Evolutionary conservation across 1,140 invertebrate genomes (phyloP).

Genomic region (Ceratitis capitata): DNA sequence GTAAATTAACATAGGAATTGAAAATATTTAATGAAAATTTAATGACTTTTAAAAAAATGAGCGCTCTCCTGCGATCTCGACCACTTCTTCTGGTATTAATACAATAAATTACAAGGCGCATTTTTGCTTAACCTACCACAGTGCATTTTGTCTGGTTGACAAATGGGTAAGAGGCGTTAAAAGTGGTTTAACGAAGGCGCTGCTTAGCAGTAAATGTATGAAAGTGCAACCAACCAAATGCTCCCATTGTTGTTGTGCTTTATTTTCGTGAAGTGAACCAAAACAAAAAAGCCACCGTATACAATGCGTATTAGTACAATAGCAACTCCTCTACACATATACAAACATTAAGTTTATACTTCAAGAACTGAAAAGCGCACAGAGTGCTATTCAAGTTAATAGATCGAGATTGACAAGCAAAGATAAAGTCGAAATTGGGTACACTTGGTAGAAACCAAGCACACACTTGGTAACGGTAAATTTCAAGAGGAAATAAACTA

Average conservation of each 20-base stretch:
- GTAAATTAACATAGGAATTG: no score
- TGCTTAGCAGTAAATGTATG: background rate
- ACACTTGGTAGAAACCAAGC: constrained; percentile 17
- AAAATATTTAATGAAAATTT: no score
- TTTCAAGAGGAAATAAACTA: background rate
- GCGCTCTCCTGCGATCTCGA: no score
- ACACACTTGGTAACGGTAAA: background rate
- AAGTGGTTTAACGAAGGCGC: background rate
- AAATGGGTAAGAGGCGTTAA: background rate
- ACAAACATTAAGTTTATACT: background rate
- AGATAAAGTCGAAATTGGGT: constrained; percentile 24
- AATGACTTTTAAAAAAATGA: no score
- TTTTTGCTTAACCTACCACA: no score
- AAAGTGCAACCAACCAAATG: no score
- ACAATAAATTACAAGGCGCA: no score
- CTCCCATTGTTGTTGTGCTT: no score
- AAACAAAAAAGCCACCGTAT: no score
- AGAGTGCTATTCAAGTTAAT: background rate
- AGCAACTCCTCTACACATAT: background rate
- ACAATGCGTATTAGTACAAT: background rate
- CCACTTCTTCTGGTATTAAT: no score
- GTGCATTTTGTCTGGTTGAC: background rate
- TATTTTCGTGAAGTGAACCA: no score
- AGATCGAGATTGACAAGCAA: constrained; percentile 6
- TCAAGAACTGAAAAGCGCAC: background rate